phyloP scores from a whole-genome alignment of 2,888 invertebrate species.

The Fabriciana adippe region DNA sequence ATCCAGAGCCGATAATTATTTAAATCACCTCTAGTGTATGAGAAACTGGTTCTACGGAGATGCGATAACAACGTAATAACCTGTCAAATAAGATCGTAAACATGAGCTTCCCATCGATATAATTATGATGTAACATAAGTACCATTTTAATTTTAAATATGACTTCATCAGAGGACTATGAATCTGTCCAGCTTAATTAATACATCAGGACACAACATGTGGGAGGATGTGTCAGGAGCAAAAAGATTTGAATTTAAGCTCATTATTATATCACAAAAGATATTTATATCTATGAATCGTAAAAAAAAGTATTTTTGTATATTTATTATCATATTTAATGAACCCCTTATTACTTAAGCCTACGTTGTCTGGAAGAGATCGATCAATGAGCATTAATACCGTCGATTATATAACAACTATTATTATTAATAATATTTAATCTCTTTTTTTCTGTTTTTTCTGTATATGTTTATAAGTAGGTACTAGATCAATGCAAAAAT shows the following conservation, averaged over 20 bases:
- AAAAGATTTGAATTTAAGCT: neutral
- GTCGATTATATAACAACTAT: no score
- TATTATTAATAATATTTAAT: no score
- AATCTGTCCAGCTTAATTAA: conserved; percentile 30
- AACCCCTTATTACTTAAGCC: no score
- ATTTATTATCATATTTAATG: no score
- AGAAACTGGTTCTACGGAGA: conserved; percentile 51
- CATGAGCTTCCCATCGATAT: conserved; percentile 34
- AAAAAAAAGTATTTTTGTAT: no score
- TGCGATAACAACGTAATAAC: conserved; percentile 55
- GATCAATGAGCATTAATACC: no score
- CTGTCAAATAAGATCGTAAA: conserved; percentile 37
- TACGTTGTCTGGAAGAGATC: no score
- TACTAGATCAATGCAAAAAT: no score
- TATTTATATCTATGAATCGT: no score
- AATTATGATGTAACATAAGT: conserved; percentile 36
- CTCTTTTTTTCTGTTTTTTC: no score
- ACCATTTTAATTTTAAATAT: conserved; percentile 34
- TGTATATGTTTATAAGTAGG: no score
- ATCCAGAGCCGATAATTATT: conserved; percentile 53
- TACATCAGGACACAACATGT: conserved; percentile 31
- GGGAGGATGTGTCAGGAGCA: conserved; percentile 26
- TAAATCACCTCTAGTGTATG: conserved; percentile 52
- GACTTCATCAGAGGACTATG: conserved; percentile 32
- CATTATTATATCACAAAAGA: neutral